Evolutionary conservation across 1,140 invertebrate species (phyloP).

Genomic region (Maconellicoccus hirsutus): DNA sequence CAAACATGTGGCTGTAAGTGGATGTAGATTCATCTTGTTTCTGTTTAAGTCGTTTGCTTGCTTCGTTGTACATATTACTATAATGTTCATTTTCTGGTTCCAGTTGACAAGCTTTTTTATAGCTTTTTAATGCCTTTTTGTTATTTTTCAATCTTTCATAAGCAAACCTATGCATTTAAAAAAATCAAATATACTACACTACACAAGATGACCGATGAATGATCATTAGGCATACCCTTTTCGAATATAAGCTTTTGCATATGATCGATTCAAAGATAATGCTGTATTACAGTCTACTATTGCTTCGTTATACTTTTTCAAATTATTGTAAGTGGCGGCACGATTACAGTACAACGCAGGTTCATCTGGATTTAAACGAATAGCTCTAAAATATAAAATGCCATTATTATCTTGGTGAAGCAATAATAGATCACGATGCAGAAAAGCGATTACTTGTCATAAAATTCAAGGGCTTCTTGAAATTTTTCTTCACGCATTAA

Average conservation of each 20-base stretch:
- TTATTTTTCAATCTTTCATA: conserved; percentile 24
- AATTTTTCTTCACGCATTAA: conserved; percentile 21
- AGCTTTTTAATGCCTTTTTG: conserved; percentile 22
- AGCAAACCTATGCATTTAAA: conserved; percentile 24
- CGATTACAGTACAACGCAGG: conserved; percentile 25
- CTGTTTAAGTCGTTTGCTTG: conserved; percentile 10
- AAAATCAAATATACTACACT: neutral
- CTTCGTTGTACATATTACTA: conserved; percentile 17
- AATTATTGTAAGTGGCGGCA: conserved; percentile 25
- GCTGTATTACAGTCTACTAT: conserved; percentile 25
- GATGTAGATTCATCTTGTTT: conserved; percentile 20
- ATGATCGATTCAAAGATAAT: conserved; percentile 22
- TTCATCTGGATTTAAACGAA: conserved; percentile 21
- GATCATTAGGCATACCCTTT: conserved; percentile 17
- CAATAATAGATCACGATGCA: no score
- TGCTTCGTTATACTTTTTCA: conserved; percentile 14
- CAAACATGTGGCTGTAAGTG: neutral
- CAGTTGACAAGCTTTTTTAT: conserved; percentile 26
- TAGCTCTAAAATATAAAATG: conserved; percentile 19
- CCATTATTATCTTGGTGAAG: no score
- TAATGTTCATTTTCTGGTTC: conserved; percentile 24
- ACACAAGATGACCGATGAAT: neutral
- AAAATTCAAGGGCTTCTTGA: neutral
- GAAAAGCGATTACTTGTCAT: conserved; percentile 8
- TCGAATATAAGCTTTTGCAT: conserved; percentile 25